phyloP scores from a whole-genome alignment of 2,113 vertebrate species.

The Dunckerocampus dactyliophorus region DNA sequence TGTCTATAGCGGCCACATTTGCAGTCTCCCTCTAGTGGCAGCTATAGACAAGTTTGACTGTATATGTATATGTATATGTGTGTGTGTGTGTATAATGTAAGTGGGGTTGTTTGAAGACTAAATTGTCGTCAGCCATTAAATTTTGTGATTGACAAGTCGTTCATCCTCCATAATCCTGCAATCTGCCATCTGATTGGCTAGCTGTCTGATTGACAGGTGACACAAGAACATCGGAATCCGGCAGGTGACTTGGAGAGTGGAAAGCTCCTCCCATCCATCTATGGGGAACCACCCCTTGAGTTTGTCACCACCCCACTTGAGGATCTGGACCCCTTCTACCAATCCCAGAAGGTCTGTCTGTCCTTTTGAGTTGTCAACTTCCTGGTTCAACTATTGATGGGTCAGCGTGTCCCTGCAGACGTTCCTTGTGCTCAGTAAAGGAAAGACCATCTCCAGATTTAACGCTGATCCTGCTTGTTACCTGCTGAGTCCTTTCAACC shows the following conservation, averaged over 20 bases:
- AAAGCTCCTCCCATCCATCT: conserved; percentile 63
- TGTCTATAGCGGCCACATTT: too few species aligned
- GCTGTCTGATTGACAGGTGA: conserved; percentile 34
- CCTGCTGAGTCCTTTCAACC: conserved; percentile 81
- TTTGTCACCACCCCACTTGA: conserved; percentile 57
- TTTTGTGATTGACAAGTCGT: too few species aligned
- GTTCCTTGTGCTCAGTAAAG: conserved; percentile 89
- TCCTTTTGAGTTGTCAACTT: not conserved
- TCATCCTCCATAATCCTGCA: too few species aligned
- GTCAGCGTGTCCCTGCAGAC: conserved; percentile 73
- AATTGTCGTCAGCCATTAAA: too few species aligned
- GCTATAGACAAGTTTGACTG: too few species aligned
- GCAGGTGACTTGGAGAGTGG: conserved; percentile 56
- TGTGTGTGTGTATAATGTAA: too few species aligned
- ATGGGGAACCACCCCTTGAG: conserved; percentile 49
- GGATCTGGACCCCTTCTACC: conserved; percentile 64
- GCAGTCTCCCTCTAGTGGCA: too few species aligned
- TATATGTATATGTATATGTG: too few species aligned
- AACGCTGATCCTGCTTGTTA: conserved; percentile 84
- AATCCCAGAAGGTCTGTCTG: conserved; percentile 51
- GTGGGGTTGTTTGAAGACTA: too few species aligned
- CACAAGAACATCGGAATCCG: conserved; percentile 48
- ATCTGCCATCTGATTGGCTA: conserved; percentile 3
- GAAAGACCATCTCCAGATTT: conserved; percentile 89
- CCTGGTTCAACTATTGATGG: too few species aligned